Conservation (phyloP, 1,140 invertebrate species). For the Pseudomyrmex pallidus region DNA sequence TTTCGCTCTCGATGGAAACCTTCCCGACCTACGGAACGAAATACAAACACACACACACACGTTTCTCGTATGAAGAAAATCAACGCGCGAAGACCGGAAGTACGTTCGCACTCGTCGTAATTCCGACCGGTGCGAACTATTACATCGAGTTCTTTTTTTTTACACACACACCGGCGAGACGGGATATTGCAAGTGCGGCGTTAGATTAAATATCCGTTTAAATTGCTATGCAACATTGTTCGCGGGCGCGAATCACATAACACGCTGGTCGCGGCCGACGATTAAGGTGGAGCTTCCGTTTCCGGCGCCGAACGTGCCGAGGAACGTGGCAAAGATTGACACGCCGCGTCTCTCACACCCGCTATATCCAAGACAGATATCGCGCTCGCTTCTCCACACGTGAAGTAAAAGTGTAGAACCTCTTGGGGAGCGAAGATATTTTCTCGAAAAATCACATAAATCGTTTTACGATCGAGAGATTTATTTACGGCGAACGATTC, state of each 20-base stretch:
- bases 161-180: too few relatives aligned
- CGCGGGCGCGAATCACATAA: constrained; percentile 55
- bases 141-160: not conserved
- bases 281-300: constrained; percentile 83
- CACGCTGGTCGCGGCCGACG: constrained; percentile 54
- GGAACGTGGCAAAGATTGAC: constrained; percentile 68
- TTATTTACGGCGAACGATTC: too few relatives aligned
- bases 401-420: too few relatives aligned
- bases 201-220: constrained; percentile 40
- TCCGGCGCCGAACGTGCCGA: constrained; percentile 80
- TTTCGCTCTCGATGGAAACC: constrained; percentile 14
- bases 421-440: too few relatives aligned
- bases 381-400: too few relatives aligned
- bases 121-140: not conserved
- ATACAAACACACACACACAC: too few relatives aligned
- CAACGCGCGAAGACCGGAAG: not conserved
- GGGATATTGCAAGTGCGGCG: not conserved
- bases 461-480: too few relatives aligned
- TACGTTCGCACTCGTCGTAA: too few relatives aligned
- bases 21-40: not conserved
- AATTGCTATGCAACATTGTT: constrained; percentile 62
- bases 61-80: not conserved
- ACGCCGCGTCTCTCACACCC: constrained; percentile 52
- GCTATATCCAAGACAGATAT: too few relatives aligned
- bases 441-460: too few relatives aligned